phyloP scores from a whole-genome alignment of 2,797 vertebrate species.

The Phalloptychus januarius region DNA sequence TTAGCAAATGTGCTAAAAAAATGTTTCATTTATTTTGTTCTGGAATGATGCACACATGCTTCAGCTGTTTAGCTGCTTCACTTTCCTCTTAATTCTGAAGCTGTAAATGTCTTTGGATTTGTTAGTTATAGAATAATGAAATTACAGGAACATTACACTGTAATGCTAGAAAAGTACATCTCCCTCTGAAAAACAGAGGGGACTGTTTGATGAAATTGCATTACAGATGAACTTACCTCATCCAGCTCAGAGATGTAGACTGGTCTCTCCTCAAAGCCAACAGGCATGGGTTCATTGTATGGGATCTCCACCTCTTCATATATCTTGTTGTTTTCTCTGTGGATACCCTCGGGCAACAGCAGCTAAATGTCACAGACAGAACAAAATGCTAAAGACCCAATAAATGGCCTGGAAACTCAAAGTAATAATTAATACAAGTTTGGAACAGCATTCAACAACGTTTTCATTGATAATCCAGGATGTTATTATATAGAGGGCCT shows the following conservation, averaged over 20 bases:
- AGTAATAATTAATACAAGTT: not conserved
- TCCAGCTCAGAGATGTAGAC: constrained; percentile 93
- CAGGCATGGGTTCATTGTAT: constrained; percentile 89
- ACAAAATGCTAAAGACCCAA: not conserved
- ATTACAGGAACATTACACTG: not conserved
- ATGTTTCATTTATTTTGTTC: not conserved
- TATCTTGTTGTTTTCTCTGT: constrained; percentile 92
- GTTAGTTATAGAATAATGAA: not conserved
- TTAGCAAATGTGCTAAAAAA: not conserved
- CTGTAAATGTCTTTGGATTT: not conserved
- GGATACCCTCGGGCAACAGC: constrained; percentile 92
- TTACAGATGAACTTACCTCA: constrained; percentile 82
- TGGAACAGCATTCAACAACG: not conserved
- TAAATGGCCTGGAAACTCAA: not conserved
- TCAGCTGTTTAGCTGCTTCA: not conserved
- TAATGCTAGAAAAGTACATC: not conserved
- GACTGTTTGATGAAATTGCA: not conserved
- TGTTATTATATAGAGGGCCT: not conserved
- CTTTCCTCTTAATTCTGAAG: not conserved
- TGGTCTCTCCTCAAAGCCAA: constrained; percentile 92
- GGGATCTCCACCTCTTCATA: constrained; percentile 96
- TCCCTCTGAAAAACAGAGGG: not conserved
- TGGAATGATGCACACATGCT: not conserved
- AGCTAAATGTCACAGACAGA: constrained; percentile 77
- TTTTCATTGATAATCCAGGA: not conserved